Evolutionary conservation across 2,888 invertebrate species (phyloP).

Genomic region (Amphiduros pacificus): DNA sequence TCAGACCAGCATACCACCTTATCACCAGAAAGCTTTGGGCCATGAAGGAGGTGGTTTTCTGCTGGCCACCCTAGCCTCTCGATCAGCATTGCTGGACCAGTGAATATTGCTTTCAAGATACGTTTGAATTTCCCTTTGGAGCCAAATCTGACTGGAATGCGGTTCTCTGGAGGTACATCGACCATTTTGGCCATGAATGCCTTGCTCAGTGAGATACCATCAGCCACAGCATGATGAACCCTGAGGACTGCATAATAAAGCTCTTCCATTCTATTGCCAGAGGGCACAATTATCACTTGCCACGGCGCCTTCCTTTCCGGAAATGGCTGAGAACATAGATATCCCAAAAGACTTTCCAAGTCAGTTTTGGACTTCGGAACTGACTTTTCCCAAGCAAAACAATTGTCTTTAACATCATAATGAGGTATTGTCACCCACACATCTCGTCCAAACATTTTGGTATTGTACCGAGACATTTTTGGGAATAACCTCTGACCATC

Average conservation of each 20-base stretch:
- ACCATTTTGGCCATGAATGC: slow-evolving; percentile 22
- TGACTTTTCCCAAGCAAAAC: slow-evolving; percentile 11
- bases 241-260: slow-evolving; percentile 1
- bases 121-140: slow-evolving; percentile 7
- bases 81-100: slow-evolving; percentile 21
- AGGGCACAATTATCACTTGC: slow-evolving; percentile 22
- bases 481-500: slow-evolving; percentile 9
- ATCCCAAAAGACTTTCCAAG: slow-evolving; percentile 19
- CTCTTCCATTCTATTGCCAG: neutral
- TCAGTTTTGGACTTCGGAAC: slow-evolving; percentile 5
- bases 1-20: slow-evolving; percentile 27
- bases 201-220: slow-evolving; percentile 27
- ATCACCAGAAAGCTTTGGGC: slow-evolving; percentile 20
- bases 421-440: slow-evolving; percentile 27
- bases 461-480: slow-evolving; percentile 22
- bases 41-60: slow-evolving; percentile 25
- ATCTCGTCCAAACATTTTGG: slow-evolving; percentile 22
- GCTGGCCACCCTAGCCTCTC: slow-evolving; percentile 15
- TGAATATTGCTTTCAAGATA: slow-evolving; percentile 15
- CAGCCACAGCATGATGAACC: slow-evolving; percentile 23
- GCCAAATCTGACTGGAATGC: slow-evolving; percentile 14
- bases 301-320: slow-evolving; percentile 19
- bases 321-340: slow-evolving; percentile 20
- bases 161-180: slow-evolving; percentile 15
- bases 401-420: slow-evolving; percentile 26